These are phyloP conservation scores for Mystacornis crossleyi DNA, from an alignment of 2,113 vertebrate genomes.

Conservation along the genomic window DNA sequence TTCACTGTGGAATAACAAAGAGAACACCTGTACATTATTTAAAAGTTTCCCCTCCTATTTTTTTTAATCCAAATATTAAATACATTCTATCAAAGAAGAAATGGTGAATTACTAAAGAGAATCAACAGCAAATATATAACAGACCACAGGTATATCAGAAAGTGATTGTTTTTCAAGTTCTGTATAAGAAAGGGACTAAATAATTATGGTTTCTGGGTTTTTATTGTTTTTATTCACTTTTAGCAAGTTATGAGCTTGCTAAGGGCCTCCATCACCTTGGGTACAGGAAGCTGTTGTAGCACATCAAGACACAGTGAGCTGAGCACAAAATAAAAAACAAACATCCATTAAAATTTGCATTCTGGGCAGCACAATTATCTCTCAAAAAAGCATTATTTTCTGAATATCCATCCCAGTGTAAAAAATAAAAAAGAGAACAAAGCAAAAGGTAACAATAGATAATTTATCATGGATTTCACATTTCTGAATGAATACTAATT, in stretches of 20 bases:
- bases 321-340: not conserved
- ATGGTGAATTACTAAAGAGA: not conserved
- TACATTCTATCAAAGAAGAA: not conserved
- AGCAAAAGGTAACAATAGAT: not conserved
- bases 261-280: not conserved
- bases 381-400: not conserved
- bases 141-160: not conserved
- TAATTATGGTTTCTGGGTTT: not conserved
- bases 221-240: not conserved
- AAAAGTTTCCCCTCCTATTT: not conserved
- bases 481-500: not conserved
- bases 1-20: not conserved
- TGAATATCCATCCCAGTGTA: not conserved
- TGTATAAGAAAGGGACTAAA: not conserved
- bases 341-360: not conserved
- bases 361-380: not conserved
- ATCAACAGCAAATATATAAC: not conserved
- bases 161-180: not conserved
- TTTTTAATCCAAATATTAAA: not conserved
- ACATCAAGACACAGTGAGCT: not conserved
- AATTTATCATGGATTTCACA: accelerated
- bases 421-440: not conserved
- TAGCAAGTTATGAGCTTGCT: not conserved
- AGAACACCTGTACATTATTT: not conserved
- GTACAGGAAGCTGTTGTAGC: not conserved